Evolutionary conservation across 2,888 invertebrate species (phyloP).

Genomic region (Ypsolopha scabrella): DNA sequence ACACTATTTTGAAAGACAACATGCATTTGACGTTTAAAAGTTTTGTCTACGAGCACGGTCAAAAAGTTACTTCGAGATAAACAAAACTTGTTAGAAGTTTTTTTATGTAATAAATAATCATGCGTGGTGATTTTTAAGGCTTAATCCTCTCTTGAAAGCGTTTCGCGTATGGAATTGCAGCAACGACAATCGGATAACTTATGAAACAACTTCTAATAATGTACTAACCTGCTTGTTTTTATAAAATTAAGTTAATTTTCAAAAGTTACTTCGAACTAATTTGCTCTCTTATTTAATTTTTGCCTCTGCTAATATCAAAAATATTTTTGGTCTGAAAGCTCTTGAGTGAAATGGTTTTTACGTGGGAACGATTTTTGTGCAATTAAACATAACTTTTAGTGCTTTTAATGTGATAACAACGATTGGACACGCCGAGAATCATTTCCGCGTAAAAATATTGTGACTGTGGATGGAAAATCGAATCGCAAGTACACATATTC

Average conservation of each 20-base stretch:
- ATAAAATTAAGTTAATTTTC: not conserved
- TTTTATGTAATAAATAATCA: not conserved
- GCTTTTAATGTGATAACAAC: slow-evolving; percentile 58
- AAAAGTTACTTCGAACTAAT: not conserved
- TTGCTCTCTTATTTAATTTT: slow-evolving; percentile 12
- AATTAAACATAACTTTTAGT: slow-evolving; percentile 48
- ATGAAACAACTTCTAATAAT: not conserved
- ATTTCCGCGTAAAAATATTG: slow-evolving; percentile 71
- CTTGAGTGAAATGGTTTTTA: slow-evolving; percentile 72
- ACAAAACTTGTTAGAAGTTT: not conserved
- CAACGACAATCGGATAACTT: not conserved
- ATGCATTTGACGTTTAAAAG: not conserved
- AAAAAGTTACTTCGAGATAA: not conserved
- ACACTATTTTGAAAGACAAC: not conserved
- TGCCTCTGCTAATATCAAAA: slow-evolving; percentile 27
- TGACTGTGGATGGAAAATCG: slow-evolving; percentile 69
- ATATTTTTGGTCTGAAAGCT: slow-evolving; percentile 62
- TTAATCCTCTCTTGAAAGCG: not conserved
- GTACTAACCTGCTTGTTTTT: not conserved
- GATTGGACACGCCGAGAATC: slow-evolving; percentile 68
- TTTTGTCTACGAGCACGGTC: not conserved
- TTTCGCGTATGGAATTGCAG: not conserved
- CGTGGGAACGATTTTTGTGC: slow-evolving; percentile 72
- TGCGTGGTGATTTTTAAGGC: slow-evolving; percentile 3
- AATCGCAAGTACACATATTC: slow-evolving; percentile 62